These are phyloP conservation scores for Stenodera caucasica DNA, from an alignment of 2,888 invertebrate species.

Conservation along the genomic window DNA sequence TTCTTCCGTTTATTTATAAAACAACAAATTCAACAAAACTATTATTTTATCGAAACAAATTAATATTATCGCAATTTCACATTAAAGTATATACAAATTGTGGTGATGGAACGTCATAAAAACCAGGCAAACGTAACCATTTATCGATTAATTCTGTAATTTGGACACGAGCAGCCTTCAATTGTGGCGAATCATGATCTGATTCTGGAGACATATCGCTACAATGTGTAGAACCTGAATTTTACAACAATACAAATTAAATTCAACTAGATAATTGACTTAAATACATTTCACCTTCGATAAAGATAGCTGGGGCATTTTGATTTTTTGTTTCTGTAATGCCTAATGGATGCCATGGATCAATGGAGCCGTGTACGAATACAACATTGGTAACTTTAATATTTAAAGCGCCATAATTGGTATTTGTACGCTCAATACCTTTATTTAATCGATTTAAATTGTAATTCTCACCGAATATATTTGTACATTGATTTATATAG, in stretches of 20 bases:
- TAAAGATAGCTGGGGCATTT: conserved; percentile 70
- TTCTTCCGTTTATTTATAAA: no score
- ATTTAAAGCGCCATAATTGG: conserved; percentile 74
- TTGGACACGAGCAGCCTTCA: conserved; percentile 68
- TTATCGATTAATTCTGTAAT: conserved; percentile 62
- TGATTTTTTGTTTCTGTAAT: conserved; percentile 62
- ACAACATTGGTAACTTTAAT: conserved; percentile 73
- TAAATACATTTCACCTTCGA: no score
- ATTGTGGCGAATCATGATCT: conserved; percentile 66
- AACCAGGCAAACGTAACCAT: conserved; percentile 55
- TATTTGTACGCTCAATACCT: conserved; percentile 73
- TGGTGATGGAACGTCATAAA: no score
- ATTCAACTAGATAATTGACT: no score
- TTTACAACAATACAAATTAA: conserved; percentile 21
- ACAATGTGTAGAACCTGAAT: conserved; percentile 90
- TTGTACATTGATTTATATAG: conserved; percentile 78
- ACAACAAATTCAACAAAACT: no score
- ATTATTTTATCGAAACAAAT: no score
- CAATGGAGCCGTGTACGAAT: conserved; percentile 86
- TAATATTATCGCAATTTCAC: no score
- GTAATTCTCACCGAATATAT: conserved; percentile 80
- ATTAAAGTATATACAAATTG: no score
- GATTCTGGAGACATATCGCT: conserved; percentile 87
- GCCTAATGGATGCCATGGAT: conserved; percentile 86
- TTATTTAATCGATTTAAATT: conserved; percentile 62